These are phyloP conservation scores for Myanophis thanlyinensis DNA, from an alignment of 2,113 vertebrate species.

Conservation along the genomic window DNA sequence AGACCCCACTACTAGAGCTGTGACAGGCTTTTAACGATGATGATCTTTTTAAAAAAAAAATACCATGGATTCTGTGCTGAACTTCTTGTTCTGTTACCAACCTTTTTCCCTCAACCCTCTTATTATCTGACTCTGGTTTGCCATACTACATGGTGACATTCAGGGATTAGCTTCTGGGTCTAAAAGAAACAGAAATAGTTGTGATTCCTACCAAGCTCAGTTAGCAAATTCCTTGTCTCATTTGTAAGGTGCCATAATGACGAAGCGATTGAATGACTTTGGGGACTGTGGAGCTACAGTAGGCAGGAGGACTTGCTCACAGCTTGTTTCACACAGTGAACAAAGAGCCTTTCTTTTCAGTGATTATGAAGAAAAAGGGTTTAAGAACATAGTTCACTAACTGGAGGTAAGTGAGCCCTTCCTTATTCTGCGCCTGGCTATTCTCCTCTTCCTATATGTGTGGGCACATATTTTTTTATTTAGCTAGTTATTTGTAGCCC, in stretches of 20 bases:
- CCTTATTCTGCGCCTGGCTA: not conserved
- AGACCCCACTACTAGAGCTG: not conserved
- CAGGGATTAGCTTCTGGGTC: fast-evolving
- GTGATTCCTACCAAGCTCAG: not conserved
- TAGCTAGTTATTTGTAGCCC: not conserved
- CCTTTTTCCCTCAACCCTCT: not conserved
- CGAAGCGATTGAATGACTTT: conserved; percentile 14
- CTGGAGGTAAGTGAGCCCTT: not conserved
- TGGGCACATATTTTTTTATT: not conserved
- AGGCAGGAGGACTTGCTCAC: not conserved
- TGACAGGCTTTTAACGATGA: not conserved
- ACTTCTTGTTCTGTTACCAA: not conserved
- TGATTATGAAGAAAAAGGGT: not conserved
- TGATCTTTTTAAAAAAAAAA: not conserved
- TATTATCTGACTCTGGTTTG: not conserved
- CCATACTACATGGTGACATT: not conserved
- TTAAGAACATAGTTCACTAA: not conserved
- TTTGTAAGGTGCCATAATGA: conserved; percentile 16
- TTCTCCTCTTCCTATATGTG: not conserved
- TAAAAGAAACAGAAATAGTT: not conserved
- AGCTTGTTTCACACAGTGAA: not conserved
- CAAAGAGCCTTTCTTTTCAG: conserved; percentile 33
- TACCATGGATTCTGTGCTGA: not conserved
- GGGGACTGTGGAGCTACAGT: not conserved
- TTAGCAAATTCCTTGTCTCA: not conserved